Percentiles rank a stretch among this genome's conserved stretches.
Evolutionary conservation across 1,140 invertebrate species (phyloP).

Genomic region (Nasonia giraulti): DNA sequence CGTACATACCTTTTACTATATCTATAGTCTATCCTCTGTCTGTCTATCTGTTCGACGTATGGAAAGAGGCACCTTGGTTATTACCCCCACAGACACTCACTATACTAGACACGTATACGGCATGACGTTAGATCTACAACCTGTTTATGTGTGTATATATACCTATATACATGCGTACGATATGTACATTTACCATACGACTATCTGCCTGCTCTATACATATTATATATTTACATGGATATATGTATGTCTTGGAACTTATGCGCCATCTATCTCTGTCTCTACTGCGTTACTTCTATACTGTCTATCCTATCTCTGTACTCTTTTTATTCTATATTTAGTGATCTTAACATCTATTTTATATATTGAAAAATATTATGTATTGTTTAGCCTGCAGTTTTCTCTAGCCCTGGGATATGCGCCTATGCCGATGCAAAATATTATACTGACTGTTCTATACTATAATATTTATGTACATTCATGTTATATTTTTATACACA

Average conservation of each 20-base stretch:
- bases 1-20: not conserved
- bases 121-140: conserved; percentile 32
- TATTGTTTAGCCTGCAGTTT: conserved; percentile 20
- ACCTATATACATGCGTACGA: not conserved
- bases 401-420: conserved; percentile 34
- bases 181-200: conserved; percentile 12
- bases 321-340: conserved; percentile 15
- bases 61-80: conserved; percentile 27
- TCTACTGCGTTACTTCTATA: not conserved
- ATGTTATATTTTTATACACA: not conserved
- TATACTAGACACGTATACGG: conserved; percentile 19
- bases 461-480: not conserved
- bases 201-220: not conserved
- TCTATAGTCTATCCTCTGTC: not conserved
- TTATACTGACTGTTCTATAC: not conserved
- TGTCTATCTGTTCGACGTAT: conserved; percentile 2
- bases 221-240: not conserved
- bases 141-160: conserved; percentile 15
- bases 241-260: conserved; percentile 4
- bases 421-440: conserved; percentile 18
- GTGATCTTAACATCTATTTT: not conserved
- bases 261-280: not conserved
- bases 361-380: not conserved
- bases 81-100: not conserved
- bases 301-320: not conserved